Conservation (phyloP, 2,888 invertebrate species). For the Drosophila prostipennis region DNA sequence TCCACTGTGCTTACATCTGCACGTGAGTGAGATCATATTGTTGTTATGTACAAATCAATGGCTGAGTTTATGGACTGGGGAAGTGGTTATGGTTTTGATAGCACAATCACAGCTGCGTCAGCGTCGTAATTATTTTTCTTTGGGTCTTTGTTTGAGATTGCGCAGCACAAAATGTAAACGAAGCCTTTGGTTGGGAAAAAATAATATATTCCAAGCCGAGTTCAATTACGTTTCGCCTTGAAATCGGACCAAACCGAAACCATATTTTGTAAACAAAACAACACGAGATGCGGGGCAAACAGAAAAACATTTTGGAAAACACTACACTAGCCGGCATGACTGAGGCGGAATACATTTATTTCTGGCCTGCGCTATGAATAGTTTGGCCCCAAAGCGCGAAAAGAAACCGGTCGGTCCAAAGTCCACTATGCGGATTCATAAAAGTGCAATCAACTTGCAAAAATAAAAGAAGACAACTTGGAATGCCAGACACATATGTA, state of each 20-base stretch:
- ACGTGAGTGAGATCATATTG: slow-evolving; percentile 51
- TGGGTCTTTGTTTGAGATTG: slow-evolving; percentile 4
- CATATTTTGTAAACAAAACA: slow-evolving; percentile 23
- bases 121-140: slow-evolving; percentile 17
- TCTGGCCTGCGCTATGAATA: slow-evolving; percentile 55
- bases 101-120: slow-evolving; percentile 32
- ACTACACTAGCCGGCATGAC: slow-evolving; percentile 6
- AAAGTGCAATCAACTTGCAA: slow-evolving; percentile 73
- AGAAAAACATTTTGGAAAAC: slow-evolving; percentile 9
- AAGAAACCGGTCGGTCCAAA: slow-evolving; percentile 56
- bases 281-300: slow-evolving; percentile 1
- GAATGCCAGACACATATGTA: slow-evolving; percentile 19
- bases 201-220: slow-evolving; percentile 35
- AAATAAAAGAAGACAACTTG: slow-evolving; percentile 35
- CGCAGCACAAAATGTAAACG: slow-evolving; percentile 40
- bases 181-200: slow-evolving; percentile 23
- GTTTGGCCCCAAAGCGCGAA: slow-evolving; percentile 47
- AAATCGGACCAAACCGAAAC: slow-evolving; percentile 34
- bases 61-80: background rate
- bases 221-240: slow-evolving; percentile 63
- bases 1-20: slow-evolving; percentile 57
- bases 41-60: slow-evolving; percentile 6
- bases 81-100: slow-evolving; percentile 23
- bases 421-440: slow-evolving; percentile 57
- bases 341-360: slow-evolving; percentile 14